phyloP scores from a whole-genome alignment of 1,140 invertebrate species.

The Drosophila nebulosa region DNA sequence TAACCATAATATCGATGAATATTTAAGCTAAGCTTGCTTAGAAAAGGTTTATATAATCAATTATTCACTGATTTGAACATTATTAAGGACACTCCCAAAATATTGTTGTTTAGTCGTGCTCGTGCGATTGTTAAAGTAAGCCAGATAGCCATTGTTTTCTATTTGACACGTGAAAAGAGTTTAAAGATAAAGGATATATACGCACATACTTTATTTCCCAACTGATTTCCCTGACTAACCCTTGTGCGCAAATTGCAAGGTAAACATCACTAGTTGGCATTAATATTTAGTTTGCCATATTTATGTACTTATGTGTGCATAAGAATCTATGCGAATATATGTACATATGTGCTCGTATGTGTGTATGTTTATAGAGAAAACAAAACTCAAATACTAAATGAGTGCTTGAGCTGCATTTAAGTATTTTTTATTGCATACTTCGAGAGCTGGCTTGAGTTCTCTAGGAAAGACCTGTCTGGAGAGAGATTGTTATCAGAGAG shows the following conservation, averaged over 20 bases:
- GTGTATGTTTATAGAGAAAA: neutral
- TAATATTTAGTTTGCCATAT: constrained; percentile 14
- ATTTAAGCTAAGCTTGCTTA: too few relatives aligned
- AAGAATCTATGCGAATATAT: neutral
- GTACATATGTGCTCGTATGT: neutral
- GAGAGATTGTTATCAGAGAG: constrained; percentile 28
- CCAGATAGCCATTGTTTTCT: too few relatives aligned
- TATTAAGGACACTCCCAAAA: too few relatives aligned
- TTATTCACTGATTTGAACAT: too few relatives aligned
- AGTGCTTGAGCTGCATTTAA: constrained; percentile 24
- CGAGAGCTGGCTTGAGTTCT: neutral
- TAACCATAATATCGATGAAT: too few relatives aligned
- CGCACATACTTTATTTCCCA: too few relatives aligned
- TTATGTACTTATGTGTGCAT: neutral
- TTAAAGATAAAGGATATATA: too few relatives aligned
- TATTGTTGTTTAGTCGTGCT: too few relatives aligned
- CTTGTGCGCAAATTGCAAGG: neutral
- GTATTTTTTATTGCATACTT: constrained; percentile 53
- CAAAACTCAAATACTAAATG: neutral
- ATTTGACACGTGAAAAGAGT: too few relatives aligned
- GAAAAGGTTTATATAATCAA: too few relatives aligned
- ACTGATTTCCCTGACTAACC: too few relatives aligned
- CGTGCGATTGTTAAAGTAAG: too few relatives aligned
- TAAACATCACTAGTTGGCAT: constrained; percentile 6
- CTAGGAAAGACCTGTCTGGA: constrained; percentile 36